Percentiles rank a stretch among this genome's conserved stretches.
Conservation (phyloP, 2,888 invertebrate genomes). For the Melolontha melolontha region DNA sequence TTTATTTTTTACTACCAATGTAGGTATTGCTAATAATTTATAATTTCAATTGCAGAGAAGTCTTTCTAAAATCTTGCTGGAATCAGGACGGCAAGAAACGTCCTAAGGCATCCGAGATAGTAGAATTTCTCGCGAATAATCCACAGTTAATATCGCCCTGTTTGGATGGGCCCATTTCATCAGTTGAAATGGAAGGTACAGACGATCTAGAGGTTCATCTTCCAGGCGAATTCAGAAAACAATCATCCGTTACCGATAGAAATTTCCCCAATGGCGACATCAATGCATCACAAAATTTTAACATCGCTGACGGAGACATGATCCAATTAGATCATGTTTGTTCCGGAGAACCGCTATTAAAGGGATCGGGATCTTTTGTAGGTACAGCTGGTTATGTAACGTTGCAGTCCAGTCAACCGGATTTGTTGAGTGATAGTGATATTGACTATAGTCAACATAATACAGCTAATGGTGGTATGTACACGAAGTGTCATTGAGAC, state of each 20-base stretch:
- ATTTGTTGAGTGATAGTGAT: constrained; percentile 43
- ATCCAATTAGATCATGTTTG: constrained; percentile 61
- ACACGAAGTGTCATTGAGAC: constrained; percentile 43
- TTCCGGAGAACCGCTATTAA: constrained; percentile 60
- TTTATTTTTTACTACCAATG: too few species aligned
- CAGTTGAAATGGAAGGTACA: constrained; percentile 79
- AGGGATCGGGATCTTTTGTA: constrained; percentile 49
- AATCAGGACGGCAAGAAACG: constrained; percentile 76
- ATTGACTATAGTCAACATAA: constrained; percentile 51
- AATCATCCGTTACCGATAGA: constrained; percentile 57
- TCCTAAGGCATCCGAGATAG: constrained; percentile 82
- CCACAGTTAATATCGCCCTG: constrained; percentile 83
- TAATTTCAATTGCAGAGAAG: constrained; percentile 70
- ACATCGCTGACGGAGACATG: constrained; percentile 48
- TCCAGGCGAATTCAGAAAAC: constrained; percentile 64
- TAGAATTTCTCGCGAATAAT: constrained; percentile 82
- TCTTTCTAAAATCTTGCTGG: constrained; percentile 85
- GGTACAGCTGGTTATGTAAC: constrained; percentile 54
- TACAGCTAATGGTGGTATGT: constrained; percentile 50
- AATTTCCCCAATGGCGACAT: constrained; percentile 34
- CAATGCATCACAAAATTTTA: constrained; percentile 17
- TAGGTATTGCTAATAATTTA: neutral
- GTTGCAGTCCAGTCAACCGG: constrained; percentile 51
- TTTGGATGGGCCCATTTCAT: constrained; percentile 79
- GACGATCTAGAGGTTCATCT: constrained; percentile 70